Evolutionary conservation across 2,113 vertebrate species (phyloP), one percentile per base, ranked within the genome.

Genomic region (Sinocyclocheilus maitianheensis): DNA sequence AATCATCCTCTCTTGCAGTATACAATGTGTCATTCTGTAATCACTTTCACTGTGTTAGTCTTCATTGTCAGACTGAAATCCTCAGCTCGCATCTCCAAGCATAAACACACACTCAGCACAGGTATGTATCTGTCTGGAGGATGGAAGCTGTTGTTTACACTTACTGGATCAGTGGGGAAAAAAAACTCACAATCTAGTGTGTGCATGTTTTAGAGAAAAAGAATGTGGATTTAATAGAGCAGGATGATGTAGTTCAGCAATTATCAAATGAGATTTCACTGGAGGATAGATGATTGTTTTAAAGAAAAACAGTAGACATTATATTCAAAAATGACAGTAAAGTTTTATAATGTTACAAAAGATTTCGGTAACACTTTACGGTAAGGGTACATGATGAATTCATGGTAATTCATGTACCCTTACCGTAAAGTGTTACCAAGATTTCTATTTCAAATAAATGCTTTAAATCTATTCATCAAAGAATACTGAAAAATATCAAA

Each of bases 121-220:
- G 85, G 77, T 75, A 18, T 78, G 75, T 58, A 12, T 24, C 46
- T 71, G 80, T 81, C 43, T 76, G 22, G 22, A 81, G 79, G 87
- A 86, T 51, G 51, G 37, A 51, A 53, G 26, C 37, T 26, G 43
- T 86, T 63, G 62, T 85, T 40, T 78, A 74, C n/a, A 81, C 30
- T 62, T 81, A 75, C 55, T 86, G 69, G 85, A 67, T 86, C 85
- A 86, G 40, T 8, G 24, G 24, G 34, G 26, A 65, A 46, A 86
- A 86, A 82, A 76, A 65, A 67, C 75, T 77, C 46, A 16, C 46
- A 81, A 26, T 81, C 37, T 1, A 51, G 77, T 43, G n/a, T 74
- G 48, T 77, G 20, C 37, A 22, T 63, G 72, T 62, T 46, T 80
- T 77, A 53, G 4, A 14, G 63, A 48, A 83, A 55, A 9, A 20